phyloP scores from a whole-genome alignment of 2,797 vertebrate genomes.

The Falco naumanni region DNA sequence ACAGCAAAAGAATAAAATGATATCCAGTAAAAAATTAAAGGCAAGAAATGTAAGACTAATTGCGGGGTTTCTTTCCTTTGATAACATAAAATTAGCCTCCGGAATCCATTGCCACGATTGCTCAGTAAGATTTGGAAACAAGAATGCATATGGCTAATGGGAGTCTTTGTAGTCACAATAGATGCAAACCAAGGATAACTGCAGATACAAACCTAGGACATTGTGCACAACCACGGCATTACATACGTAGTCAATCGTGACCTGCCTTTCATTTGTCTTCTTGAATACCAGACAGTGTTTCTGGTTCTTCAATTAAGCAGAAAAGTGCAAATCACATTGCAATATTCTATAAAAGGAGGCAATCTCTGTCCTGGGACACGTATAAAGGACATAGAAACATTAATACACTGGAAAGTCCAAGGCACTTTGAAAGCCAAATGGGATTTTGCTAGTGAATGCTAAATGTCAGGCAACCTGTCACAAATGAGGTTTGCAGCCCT shows the following conservation, averaged over 20 bases:
- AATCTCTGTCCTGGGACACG: fast-evolving
- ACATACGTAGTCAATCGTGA: neutral
- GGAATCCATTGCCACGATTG: neutral
- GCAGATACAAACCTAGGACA: neutral
- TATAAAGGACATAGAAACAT: neutral
- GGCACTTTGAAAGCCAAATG: neutral
- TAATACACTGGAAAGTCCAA: neutral
- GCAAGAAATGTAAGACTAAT: neutral
- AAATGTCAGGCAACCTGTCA: neutral
- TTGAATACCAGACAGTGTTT: neutral
- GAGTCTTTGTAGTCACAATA: neutral
- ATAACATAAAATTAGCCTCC: neutral
- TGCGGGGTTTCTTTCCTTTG: neutral
- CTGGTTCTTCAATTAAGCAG: neutral
- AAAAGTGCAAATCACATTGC: neutral
- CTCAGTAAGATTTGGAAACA: neutral
- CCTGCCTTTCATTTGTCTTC: neutral
- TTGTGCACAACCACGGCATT: fast-evolving
- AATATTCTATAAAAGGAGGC: neutral
- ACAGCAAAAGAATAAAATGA: neutral
- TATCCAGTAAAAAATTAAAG: neutral
- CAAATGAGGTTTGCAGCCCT: neutral
- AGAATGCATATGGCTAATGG: neutral
- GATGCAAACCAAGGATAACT: neutral
- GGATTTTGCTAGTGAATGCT: neutral